Base-by-base conservation (phyloP, 2,113 vertebrate genomes). In the Coptodon bakossiorum region DNA sequence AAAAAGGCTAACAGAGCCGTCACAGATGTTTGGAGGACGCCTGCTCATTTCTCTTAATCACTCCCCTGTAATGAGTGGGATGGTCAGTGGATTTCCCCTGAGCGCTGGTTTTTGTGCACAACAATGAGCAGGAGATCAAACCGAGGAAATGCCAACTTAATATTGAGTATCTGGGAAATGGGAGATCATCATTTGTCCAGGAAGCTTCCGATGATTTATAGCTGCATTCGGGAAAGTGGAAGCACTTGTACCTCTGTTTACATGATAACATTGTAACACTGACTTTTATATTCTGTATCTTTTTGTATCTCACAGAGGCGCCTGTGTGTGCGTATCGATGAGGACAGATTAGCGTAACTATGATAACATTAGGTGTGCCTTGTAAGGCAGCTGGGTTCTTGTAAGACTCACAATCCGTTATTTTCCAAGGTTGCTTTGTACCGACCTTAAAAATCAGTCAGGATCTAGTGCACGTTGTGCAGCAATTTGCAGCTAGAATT, bases 21-120 rank as follows among this genome's bases (percentile, higher is more conserved):
- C 90, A 66, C 93, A 93, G 92, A 91, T 90, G 92, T 94, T 90
- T 48, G 73, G 90, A 29, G 5, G 29, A 50, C 14, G 54, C 81
- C 82, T 66, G 81, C 89, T 91, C 91, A 86, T 90, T 89, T 84
- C 80, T 91, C 89, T 91, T 92, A 86, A 91, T 90, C 86, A 86
- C 80, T 78, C 88, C 19, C 16, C 34, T 84, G 68, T 86, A 89
- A 91, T 93, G 85, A 89, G 61, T 52, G 50, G 1, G 85, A 54
- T 90, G 89, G 89, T 86, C 88, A 73, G 0, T 66, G 82, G 78
- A 90, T 91, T 91, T 90, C 88, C 86, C 89, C 16, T 2, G 71
- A 90, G 91, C 5, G 3, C 3, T 3, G 3, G n/a, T 31, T 82
- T 29, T 31, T 63, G 71, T 63, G 40, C 2, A 6, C 45, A 66